phyloP scores from a whole-genome alignment of 2,888 invertebrate genomes.

The Melanotus villosus region DNA sequence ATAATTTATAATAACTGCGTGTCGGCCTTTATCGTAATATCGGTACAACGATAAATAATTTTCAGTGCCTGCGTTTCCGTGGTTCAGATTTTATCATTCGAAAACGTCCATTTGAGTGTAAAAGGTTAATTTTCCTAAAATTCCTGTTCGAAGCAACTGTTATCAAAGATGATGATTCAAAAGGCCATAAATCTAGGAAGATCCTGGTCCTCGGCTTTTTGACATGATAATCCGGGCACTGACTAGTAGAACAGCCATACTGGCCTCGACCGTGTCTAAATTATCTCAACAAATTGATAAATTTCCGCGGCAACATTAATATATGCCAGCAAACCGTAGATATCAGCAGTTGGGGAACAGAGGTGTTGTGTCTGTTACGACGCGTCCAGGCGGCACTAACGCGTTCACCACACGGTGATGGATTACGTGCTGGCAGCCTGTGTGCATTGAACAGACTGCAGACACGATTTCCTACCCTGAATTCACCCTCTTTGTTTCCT shows the following conservation, averaged over 20 bases:
- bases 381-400: slow-evolving; percentile 45
- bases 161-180: not conserved
- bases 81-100: no score
- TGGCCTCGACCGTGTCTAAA: slow-evolving; percentile 12
- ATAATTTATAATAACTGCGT: no score
- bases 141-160: not conserved
- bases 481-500: slow-evolving; percentile 39
- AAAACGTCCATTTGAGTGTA: not conserved
- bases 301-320: slow-evolving; percentile 35
- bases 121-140: not conserved
- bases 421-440: slow-evolving; percentile 43
- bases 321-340: slow-evolving; percentile 34
- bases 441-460: slow-evolving; percentile 35
- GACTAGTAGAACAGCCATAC: not conserved
- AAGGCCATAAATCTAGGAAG: not conserved
- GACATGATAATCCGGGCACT: not conserved
- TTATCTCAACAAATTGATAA: slow-evolving; percentile 41
- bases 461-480: slow-evolving; percentile 37
- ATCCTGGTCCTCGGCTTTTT: not conserved
- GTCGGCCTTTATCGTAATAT: no score
- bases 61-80: no score
- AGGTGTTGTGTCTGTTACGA: slow-evolving; percentile 38
- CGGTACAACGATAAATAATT: no score
- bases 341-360: slow-evolving; percentile 33
- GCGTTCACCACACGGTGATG: slow-evolving; percentile 48